Base-by-base conservation (phyloP, 1,140 invertebrate genomes). In the Drosophila paulistorum region DNA sequence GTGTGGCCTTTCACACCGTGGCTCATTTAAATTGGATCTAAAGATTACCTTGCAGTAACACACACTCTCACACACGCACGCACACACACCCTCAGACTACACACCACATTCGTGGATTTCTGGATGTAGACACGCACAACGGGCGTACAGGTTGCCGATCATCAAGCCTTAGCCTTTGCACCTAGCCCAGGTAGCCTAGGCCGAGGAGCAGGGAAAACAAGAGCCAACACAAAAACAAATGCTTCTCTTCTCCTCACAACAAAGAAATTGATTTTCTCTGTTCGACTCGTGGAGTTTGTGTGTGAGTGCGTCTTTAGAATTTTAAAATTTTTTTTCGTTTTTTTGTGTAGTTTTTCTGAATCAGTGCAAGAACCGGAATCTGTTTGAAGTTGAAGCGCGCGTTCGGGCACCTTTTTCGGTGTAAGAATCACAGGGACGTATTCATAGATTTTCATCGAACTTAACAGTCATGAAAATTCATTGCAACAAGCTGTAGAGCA, bases 251-350 rank as follows among this genome's bases (percentile, higher is more conserved):
- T 73, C 54, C 42, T 63, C 67, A 62, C 73, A 85, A 84, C 83
- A 87, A 87, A 72, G 77, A 89, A 87, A 87, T 87, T 87, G 84
- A 87, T 87, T 87, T 87, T 89, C 84, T 79, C 83, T 87, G 75
- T 79, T 71, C 79, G 68, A 65, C 64, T 67, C 45, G 9, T 23
- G 45, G 17, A 23, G 45, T 39, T 11, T 39, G 37, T 39, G 9
- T 23, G 45, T 51, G 17, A 23, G 45, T 51, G 42, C 7, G 45
- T 51, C 10, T 51, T 51, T 51, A 51, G 45, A 51, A 51, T 51
- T 51, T 51, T 23, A 9, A 23, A 20, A 11, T 51, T 65, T 57
- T 68, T 64, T 76, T 77, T 72, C 58, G 2, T 17, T 48, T 48
- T 48, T 45, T 45, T 14, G n/a, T 68, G 68, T 75, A 71, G 68